Evolutionary conservation across 2,797 vertebrate species (phyloP), one percentile per base, ranked within the genome.

Genomic region (Enteromius paludinosus): DNA sequence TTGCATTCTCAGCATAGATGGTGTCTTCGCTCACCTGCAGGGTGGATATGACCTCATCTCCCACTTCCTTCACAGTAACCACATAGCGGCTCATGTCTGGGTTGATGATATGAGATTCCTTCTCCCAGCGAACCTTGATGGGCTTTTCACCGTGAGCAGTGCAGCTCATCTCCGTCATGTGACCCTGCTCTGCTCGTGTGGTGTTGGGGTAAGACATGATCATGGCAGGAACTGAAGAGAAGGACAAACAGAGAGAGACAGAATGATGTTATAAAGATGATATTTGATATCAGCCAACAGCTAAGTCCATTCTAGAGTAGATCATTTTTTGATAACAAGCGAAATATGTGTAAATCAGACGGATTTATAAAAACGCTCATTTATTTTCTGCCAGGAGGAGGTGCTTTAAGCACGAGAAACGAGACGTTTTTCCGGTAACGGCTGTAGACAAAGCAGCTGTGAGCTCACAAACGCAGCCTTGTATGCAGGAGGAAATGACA

Each of bases 81-180:
- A 98, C 94, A 69, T 99, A 99, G 38, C 98, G 96, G 86, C 97
- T 99, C 94, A 97, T 98, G 90, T 99, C 98, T 0, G 97, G 98
- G 93, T 99, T 99, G 84, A 99, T 99, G 93, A 99, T 98, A 65
- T 97, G 91, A 81, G 99, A 97, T 82, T 99, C 98, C 87, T 99
- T 99, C 91, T 99, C 98, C 98, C 98, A 99, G 92, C 98, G 98
- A 79, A 99, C 97, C 78, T 99, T 99, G 90, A 99, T 99, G 92
- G 98, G 98, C 86, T 98, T 99, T 92, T 99, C 98, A 0, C 98
- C 98, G 0, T 99, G 98, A 6, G 98, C 98, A 0, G 96, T 97
- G 89, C 98, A 99, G 91, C 97, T 98, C 97, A 99, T 97, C 87
- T 94, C 96, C 84, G 98, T 99, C 94, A 98, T 98, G 68, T 99